phyloP scores from a whole-genome alignment of 2,888 invertebrate genomes.

The Aricia artaxerxes region DNA sequence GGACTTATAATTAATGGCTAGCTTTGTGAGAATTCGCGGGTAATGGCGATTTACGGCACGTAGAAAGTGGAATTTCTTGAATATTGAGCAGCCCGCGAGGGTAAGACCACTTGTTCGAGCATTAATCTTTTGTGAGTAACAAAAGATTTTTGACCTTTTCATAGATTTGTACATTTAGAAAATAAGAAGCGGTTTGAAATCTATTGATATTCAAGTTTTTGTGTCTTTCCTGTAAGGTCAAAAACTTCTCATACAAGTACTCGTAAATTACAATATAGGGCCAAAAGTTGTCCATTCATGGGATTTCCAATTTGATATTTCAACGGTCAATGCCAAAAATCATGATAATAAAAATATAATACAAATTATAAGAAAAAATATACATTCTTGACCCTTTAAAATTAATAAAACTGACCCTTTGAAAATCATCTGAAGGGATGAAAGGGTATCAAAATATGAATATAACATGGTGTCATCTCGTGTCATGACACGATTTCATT shows the following conservation, averaged over 20 bases:
- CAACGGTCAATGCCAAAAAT: background rate
- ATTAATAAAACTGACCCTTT: background rate
- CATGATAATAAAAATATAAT: too few relatives aligned
- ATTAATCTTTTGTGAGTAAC: conserved; percentile 58
- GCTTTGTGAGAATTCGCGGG: conserved; percentile 69
- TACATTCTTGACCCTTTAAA: background rate
- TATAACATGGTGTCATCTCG: conserved; percentile 18
- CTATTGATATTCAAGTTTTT: conserved; percentile 15
- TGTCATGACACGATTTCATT: conserved; percentile 39
- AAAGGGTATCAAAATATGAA: background rate
- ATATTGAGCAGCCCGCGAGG: conserved; percentile 62
- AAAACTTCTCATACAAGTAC: background rate
- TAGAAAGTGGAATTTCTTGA: conserved; percentile 75
- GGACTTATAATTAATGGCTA: conserved; percentile 76
- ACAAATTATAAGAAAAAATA: background rate
- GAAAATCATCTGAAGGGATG: background rate
- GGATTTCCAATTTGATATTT: background rate
- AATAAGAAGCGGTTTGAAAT: conserved; percentile 24
- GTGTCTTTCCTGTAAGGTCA: conserved; percentile 7
- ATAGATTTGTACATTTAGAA: conserved; percentile 19
- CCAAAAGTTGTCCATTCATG: background rate
- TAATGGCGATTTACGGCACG: conserved; percentile 61
- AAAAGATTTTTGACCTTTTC: conserved; percentile 41
- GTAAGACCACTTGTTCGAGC: conserved; percentile 61
- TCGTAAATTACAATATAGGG: background rate